Base-by-base conservation (phyloP, 2,888 invertebrate species). In the Chorisops tibialis region DNA sequence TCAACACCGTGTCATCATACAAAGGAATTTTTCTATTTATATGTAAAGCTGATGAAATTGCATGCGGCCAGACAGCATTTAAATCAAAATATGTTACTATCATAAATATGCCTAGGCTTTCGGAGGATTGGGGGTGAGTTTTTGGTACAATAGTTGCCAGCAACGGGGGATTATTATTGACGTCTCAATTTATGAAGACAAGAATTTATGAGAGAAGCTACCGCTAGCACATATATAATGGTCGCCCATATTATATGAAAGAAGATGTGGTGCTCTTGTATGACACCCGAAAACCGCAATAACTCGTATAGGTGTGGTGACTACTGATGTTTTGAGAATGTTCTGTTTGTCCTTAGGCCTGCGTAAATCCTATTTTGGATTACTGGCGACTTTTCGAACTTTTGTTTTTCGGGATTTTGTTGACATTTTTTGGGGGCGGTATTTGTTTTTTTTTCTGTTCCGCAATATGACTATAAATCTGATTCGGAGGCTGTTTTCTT, bases 131-230 rank as follows among this genome's bases (percentile, higher is more conserved):
- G 30, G 6, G 11, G n/a, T 4, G 24, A n/a, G 14, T 5, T 24
- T n/a, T 14, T 48, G 19, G 24, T 24, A 48, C 14, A 35, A 30
- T 35, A 18, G 12, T 18, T 18, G 6, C 16, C 18, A n/a, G 16
- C 14, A 37, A 37, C 30, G 30, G 52, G 11, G 19, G 14, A 37
- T 11, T 52, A 38, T 50, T 39, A 52, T 52, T 21, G 52, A 52
- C 52, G 21, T 52, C 37, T 52, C 52, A 52, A 52, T 52, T 52
- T 52, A 52, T 52, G 52, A 21, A 19, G 52, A 52, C 52, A 39
- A 52, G 38, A 39, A 52, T 52, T 52, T 52, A 52, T 52, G 38
- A 52, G 16, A 38, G 38, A 52, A 30, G 30, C 30, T 38, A 38
- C 21, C 9, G 39, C 30, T 16, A 50, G 50, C 18, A 50, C 50